Base-by-base conservation (phyloP, 2,888 invertebrate genomes). In the Leucophora obtusa region DNA sequence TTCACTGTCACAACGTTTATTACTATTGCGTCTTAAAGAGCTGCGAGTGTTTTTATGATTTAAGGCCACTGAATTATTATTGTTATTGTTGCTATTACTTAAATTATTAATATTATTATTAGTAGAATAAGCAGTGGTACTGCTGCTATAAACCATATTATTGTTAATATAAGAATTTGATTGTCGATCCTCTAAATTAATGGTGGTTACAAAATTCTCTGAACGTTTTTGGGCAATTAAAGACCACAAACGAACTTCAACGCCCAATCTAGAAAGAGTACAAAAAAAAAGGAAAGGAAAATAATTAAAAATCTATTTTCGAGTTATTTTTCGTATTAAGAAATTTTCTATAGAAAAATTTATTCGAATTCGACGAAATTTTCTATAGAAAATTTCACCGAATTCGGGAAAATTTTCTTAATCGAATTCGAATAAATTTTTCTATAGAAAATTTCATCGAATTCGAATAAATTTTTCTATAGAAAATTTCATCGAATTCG, bases 191-290 rank as follows among this genome's bases (percentile, higher is more conserved):
- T 66, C 66, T 33, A 69, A 50, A 24, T 85, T 85, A 43, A 85
- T 72, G 53, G 84, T 82, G 8, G 85, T 82, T 8, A 83, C 72
- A 74, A 84, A 84, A 60, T 82, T 75, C 43, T 77, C 73, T 17
- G 73, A 83, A 70, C 89, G 86, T 58, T 88, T 87, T 82, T 85
- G 84, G 76, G 93, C 89, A 70, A 98, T 93, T 0, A 96, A 95
- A 81, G 94, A 93, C 97, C 97, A 98, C 82, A 98, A 91, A 71
- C 95, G 93, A 59, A 97, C 93, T 87, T 97, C 95, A 24, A 95
- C 92, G 51, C 97, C 97, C 68, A 96, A 95, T 87, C 95, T 96
- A 88, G 85, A 84, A 76, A 82, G 58, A 43, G 21, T 53, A 51
- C 73, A 78, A 50, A 51, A 53, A 58, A n/a, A 21, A 15, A 50